These are phyloP conservation scores for Brachionus paranguensis DNA, from an alignment of 1,140 invertebrate genomes.

Conservation along the genomic window DNA sequence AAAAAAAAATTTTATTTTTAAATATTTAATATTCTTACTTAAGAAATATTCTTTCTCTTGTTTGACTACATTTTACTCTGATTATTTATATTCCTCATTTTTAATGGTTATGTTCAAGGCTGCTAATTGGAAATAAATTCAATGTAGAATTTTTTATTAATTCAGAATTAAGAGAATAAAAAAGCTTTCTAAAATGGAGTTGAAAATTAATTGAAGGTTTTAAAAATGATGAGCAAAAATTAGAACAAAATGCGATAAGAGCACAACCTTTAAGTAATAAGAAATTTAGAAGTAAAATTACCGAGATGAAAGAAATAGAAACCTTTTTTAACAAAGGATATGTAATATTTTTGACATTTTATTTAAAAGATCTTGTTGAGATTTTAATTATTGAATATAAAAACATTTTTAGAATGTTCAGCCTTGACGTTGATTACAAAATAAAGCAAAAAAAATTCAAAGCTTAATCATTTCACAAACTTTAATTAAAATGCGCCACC, in stretches of 20 bases:
- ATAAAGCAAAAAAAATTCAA: no score
- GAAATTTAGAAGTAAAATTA: neutral
- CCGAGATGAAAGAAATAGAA: neutral
- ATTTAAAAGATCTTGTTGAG: neutral
- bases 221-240: neutral
- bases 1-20: no score
- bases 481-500: neutral
- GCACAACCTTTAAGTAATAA: neutral
- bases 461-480: neutral
- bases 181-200: no score
- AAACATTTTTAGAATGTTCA: neutral
- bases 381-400: neutral
- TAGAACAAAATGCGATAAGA: neutral
- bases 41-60: no score
- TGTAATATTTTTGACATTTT: neutral
- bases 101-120: no score
- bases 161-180: no score
- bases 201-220: no score
- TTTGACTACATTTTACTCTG: no score
- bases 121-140: no score
- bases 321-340: neutral
- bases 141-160: no score
- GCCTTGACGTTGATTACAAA: neutral
- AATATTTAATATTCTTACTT: no score
- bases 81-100: no score